Conservation (phyloP, 2,113 vertebrate genomes). For the Myodes glareolus region DNA sequence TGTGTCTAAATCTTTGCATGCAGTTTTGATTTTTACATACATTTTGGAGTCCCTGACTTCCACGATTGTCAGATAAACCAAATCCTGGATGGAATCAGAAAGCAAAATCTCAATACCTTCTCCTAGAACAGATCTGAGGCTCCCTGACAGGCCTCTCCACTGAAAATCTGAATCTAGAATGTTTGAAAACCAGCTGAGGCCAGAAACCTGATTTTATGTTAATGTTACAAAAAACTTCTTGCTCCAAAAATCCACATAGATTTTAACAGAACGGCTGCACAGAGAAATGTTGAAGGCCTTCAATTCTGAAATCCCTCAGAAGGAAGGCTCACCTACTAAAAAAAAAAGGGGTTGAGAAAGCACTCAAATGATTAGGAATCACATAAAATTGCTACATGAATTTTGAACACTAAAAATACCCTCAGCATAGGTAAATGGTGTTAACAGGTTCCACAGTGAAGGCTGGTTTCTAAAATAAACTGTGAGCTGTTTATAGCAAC, state of each 20-base stretch:
- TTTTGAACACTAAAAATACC: conserved; percentile 65
- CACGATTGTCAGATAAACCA: conserved; percentile 23
- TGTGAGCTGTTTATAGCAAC: conserved; percentile 54
- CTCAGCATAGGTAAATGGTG: conserved; percentile 11
- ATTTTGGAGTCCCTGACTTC: conserved; percentile 27
- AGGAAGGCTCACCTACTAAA: conserved; percentile 46
- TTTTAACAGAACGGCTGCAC: conserved; percentile 65
- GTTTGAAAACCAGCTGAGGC: conserved; percentile 50
- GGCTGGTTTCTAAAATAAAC: conserved; percentile 62
- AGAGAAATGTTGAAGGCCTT: conserved; percentile 68
- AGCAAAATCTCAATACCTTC: conserved; percentile 4
- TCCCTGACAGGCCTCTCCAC: not conserved
- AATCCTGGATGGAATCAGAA: conserved; percentile 14
- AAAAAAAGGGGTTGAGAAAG: conserved; percentile 54
- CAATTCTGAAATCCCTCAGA: conserved; percentile 46
- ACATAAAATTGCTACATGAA: conserved; percentile 40
- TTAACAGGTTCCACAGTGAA: conserved; percentile 41
- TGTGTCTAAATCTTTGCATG: not conserved
- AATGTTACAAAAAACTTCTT: conserved; percentile 53
- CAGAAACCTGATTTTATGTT: conserved; percentile 71
- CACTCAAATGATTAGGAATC: not conserved
- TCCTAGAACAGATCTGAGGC: not conserved
- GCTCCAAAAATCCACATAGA: conserved; percentile 65
- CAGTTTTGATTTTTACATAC: not conserved
- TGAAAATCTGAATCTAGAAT: conserved; percentile 51